Base-by-base conservation (phyloP, 1,140 invertebrate species). In the Drosophila subpulchrella region DNA sequence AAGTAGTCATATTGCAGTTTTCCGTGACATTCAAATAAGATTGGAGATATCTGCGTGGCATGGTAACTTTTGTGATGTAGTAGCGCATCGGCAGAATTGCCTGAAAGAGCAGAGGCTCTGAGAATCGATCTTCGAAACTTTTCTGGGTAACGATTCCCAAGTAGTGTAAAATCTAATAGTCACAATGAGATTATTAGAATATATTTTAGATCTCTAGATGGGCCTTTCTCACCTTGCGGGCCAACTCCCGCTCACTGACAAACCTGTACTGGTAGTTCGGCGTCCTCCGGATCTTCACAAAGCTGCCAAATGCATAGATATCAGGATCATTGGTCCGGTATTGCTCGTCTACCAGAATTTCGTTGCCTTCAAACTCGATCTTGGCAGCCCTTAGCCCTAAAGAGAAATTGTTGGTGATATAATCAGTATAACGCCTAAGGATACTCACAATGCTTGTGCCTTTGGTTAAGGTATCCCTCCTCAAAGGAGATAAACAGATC, bases 401-500 rank as follows among this genome's bases (percentile, higher is more conserved):
- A 2, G 13, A 10, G 1, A 5, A 6, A 1, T 17, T 4, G 11
- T 20, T 11, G 4, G 3, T 12, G 13, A 46, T 12, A 10, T 46
- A 5, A 12, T 12, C 6, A 4, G 6, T 20, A 0, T 17, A 3
- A 0, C 4, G 13, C 1, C 6, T n/a, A 5, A 5, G 10, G 0
- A 3, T 8, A 78, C 71, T 65, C 39, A 88, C 83, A 68, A 6
- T 17, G 0, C 62, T 39, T 62, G 10, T 44, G 44, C 0, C 0
- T 10, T 0, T 4, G 10, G 3, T 38, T 27, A 3, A 91, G 58
- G 17, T 72, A 30, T 6, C 76, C 76, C 27, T 83, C 70, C 15
- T 60, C 53, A 15, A 82, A 91, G 4, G 74, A 76, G 12, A 90
- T 67, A 41, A 91, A 91, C 8, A 91, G 15, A 32, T 91, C 90